A percentile compares a stretch with the other conserved stretches of the same genome.
Conservation (phyloP, 2,797 vertebrate genomes). For the Gymnodraco acuticeps region DNA sequence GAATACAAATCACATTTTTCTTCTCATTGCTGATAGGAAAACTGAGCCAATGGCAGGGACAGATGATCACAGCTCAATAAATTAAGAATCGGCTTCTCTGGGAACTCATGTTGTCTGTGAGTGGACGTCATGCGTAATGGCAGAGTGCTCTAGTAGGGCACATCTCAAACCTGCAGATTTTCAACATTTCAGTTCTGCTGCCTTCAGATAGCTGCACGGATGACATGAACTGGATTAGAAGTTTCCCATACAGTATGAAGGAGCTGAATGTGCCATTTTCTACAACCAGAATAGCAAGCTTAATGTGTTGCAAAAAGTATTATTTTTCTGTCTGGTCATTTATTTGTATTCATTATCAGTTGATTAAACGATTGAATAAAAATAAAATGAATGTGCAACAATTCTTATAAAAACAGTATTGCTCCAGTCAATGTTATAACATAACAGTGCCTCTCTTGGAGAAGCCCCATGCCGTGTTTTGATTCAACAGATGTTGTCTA, state of each 20-base stretch:
- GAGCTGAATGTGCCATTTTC: not conserved
- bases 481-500: too few relatives aligned
- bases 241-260: not conserved
- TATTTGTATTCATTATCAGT: not conserved
- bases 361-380: not conserved
- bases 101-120: not conserved
- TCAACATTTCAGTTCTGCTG: not conserved
- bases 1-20: not conserved
- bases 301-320: too few relatives aligned
- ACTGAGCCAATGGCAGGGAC: not conserved
- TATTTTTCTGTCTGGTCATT: not conserved
- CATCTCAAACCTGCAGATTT: slow-evolving; percentile 13
- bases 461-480: too few relatives aligned
- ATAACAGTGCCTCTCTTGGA: too few relatives aligned
- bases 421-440: too few relatives aligned
- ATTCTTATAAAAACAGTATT: too few relatives aligned
- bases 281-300: too few relatives aligned
- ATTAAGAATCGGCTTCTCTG: not conserved
- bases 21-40: not conserved
- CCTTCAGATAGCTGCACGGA: slow-evolving; percentile 9
- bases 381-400: not conserved
- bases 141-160: not conserved
- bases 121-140: not conserved
- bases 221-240: slow-evolving; percentile 12
- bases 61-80: not conserved